Conservation (phyloP, 92 coral and sea anemone species). For the Montipora capitata region DNA sequence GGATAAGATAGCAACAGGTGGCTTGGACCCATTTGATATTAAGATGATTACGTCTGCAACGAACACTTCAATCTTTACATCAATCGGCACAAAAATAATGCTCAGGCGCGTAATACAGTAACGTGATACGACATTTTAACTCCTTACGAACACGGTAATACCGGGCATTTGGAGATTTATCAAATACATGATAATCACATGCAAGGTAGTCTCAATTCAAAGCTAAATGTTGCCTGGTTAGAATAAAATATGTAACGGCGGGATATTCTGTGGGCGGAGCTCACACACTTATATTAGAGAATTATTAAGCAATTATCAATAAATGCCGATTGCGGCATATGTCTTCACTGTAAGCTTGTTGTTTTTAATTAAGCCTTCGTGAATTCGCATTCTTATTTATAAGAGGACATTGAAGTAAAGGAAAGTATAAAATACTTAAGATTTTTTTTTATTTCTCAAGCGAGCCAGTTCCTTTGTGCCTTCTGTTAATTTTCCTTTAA, state of each 20-base stretch:
- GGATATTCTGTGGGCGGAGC: background rate
- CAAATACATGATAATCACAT: background rate
- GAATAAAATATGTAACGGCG: background rate
- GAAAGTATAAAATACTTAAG: too few relatives aligned
- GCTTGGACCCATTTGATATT: conserved; percentile 17
- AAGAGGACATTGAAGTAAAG: too few relatives aligned
- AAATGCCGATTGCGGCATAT: background rate
- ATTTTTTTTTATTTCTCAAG: too few relatives aligned
- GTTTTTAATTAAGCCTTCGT: too few relatives aligned
- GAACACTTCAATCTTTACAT: conserved; percentile 29
- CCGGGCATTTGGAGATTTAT: background rate
- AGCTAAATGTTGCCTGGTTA: background rate
- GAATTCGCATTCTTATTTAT: too few relatives aligned
- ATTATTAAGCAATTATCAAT: too few relatives aligned
- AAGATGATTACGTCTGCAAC: conserved; percentile 23
- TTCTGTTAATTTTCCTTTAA: too few relatives aligned
- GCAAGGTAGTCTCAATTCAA: background rate
- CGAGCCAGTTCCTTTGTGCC: too few relatives aligned
- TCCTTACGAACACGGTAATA: background rate
- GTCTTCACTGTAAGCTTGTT: background rate
- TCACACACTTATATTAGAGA: background rate
- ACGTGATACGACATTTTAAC: conserved; percentile 29
- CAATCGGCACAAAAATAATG: conserved; percentile 10
- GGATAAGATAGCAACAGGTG: conserved; percentile 46
- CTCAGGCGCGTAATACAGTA: background rate